Evolutionary conservation across 2,113 vertebrate genomes (phyloP).

Genomic region (Crypturellus undulatus): DNA sequence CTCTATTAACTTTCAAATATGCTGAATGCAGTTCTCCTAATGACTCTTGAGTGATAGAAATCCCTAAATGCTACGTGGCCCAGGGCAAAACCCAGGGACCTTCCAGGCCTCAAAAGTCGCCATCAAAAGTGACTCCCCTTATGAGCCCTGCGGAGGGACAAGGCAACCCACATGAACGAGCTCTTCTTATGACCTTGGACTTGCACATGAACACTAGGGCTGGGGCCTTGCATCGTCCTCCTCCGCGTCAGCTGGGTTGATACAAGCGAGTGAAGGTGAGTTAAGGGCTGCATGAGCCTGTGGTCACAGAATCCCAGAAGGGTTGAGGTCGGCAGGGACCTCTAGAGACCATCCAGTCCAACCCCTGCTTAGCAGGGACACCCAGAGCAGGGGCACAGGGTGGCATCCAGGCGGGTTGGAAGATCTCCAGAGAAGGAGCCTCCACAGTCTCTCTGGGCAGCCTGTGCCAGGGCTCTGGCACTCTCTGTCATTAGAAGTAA

Average conservation of each 20-base stretch:
- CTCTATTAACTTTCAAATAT: background rate
- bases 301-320: too few relatives aligned
- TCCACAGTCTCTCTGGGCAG: too few relatives aligned
- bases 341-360: too few relatives aligned
- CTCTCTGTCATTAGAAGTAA: background rate
- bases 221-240: background rate
- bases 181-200: background rate
- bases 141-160: background rate
- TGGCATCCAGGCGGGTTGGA: too few relatives aligned
- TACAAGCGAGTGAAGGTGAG: background rate
- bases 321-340: too few relatives aligned
- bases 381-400: too few relatives aligned
- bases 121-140: background rate
- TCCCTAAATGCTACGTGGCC: background rate
- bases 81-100: background rate
- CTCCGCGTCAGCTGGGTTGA: background rate
- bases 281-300: rapidly evolving
- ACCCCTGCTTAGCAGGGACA: too few relatives aligned
- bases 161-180: rapidly evolving
- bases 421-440: too few relatives aligned
- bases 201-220: rapidly evolving
- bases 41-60: rapidly evolving
- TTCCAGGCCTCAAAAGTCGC: background rate
- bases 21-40: background rate
- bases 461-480: too few relatives aligned